phyloP scores from a whole-genome alignment of 2,113 vertebrate species.

The Murina feae region DNA sequence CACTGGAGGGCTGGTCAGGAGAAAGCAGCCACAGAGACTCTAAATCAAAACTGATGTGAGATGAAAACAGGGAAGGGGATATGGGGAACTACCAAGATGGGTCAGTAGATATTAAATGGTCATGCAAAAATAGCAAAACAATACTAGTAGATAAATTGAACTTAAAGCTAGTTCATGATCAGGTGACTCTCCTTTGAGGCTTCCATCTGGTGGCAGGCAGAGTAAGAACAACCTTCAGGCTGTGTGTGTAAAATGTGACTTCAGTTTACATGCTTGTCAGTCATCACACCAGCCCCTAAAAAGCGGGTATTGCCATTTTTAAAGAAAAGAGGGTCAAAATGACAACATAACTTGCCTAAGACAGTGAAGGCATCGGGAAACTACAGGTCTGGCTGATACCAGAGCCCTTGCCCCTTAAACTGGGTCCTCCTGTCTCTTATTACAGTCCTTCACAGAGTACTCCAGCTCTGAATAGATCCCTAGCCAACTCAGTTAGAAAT shows the following conservation, averaged over 20 bases:
- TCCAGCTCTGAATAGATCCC: not conserved
- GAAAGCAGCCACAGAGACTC: not conserved
- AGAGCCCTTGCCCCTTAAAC: not conserved
- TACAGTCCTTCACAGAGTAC: not conserved
- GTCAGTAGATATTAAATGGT: not conserved
- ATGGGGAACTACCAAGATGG: not conserved
- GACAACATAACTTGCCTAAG: slow-evolving; percentile 5
- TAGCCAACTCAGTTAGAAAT: not conserved
- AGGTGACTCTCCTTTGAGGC: not conserved
- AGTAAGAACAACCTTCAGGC: not conserved
- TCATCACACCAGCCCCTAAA: not conserved
- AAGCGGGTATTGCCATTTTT: slow-evolving; percentile 35
- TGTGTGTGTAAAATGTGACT: not conserved
- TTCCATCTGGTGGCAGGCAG: not conserved
- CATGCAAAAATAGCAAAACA: slow-evolving; percentile 9
- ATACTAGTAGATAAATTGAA: not conserved
- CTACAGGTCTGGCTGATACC: not conserved
- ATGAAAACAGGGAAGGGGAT: not conserved
- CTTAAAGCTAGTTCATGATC: not conserved
- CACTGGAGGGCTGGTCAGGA: too few species aligned
- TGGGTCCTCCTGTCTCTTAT: not conserved
- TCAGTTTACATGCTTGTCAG: slow-evolving; percentile 1
- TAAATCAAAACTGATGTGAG: not conserved
- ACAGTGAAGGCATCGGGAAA: not conserved
- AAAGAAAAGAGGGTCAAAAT: slow-evolving; percentile 34